Base-by-base conservation (phyloP, 2,888 invertebrate genomes). In the Perithous albicinctus region DNA sequence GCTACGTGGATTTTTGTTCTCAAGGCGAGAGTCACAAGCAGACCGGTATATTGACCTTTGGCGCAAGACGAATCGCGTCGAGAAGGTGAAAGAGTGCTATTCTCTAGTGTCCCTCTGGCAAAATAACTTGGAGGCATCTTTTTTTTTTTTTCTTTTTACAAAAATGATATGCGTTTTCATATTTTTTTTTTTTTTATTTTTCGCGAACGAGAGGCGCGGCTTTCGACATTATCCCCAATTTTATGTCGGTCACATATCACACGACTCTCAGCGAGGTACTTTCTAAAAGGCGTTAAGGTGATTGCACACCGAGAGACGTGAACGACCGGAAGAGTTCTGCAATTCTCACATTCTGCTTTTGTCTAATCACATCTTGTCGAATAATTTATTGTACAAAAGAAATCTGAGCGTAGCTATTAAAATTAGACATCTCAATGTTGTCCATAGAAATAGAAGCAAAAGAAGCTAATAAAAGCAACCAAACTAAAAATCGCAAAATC, bases 271-370 rank as follows among this genome's bases (percentile, higher is more conserved):
- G 67, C 76, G 67, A 74, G n/a, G 56, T 82, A 89, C 90, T 92
- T 92, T 92, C 91, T 90, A 91, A 91, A n/a, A 91, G 86, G 80
- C 86, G 87, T 89, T 88, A 86, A 89, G 89, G 86, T 85, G 86
- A 74, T 81, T 87, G 88, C 87, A 87, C 88, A 87, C 72, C 78
- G 75, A 29, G 69, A 79, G 73, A 79, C 23, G 75, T 35, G 70
- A 80, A 83, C 69, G 79, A 74, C 70, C 73, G 74, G 66, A 79
- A 69, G 64, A 64, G 72, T 79, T 78, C 7, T 12, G 63, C 38
- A 63, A 38, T 15, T 61, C 32, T 29, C 29, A 8, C 18, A 18
- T 12, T n/a, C 51, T 2, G 23, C 23, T 51, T 10, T 20, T 51
- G 10, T 51, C n/a, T n/a, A n/a, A 23, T 48, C 18, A 20, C 12